Evolutionary conservation across 64 coral and sea anemone genomes (phyloP), one percentile per base, ranked within the genome.

Genomic region (Acropora yongei): DNA sequence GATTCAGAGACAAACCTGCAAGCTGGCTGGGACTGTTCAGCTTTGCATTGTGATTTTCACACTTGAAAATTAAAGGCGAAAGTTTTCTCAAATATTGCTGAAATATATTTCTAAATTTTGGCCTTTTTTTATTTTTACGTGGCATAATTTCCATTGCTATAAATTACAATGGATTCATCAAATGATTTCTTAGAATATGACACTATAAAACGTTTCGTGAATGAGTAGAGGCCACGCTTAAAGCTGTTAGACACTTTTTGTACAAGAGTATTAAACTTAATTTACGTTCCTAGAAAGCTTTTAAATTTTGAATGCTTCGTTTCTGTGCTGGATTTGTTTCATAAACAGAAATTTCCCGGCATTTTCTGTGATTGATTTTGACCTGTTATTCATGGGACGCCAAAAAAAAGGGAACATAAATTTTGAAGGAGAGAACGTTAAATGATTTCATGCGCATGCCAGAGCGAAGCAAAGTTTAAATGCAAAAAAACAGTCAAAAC

Each of bases 191-290:
- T 8, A n/a, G 49, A 78, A 78, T 3, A 14, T 40, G 41, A 48
- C 57, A 48, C 57, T 43, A 46, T 46, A 41, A 18, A 67, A 3
- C 41, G 61, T 68, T 71, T 85, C 82, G 39, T 85, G 7, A 85
- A 85, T 85, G 39, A 85, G 63, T 85, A 30, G 44, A 85, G 47
- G 19, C 19, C 17, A 71, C 46, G 48, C 65, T 18, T 72, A 0
- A 12, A 49, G 65, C 11, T 85, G 82, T 85, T 72, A 85, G 82
- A 18, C 82, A 85, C 61, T 85, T 47, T 69, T 44, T 49, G 44
- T 4, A 46, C 41, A 42, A n/a, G 6, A 16, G 8, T 41, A 83
- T 83, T 83, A 45, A 67, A 51, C 1, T 57, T 83, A 83, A 72
- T 85, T 85, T n/a, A 72, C 68, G 65, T 44, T 57, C 46, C 82